Evolutionary conservation across 2,888 invertebrate species (phyloP), one percentile per base, ranked within the genome.

Genomic region (Cantharis flavilabris): DNA sequence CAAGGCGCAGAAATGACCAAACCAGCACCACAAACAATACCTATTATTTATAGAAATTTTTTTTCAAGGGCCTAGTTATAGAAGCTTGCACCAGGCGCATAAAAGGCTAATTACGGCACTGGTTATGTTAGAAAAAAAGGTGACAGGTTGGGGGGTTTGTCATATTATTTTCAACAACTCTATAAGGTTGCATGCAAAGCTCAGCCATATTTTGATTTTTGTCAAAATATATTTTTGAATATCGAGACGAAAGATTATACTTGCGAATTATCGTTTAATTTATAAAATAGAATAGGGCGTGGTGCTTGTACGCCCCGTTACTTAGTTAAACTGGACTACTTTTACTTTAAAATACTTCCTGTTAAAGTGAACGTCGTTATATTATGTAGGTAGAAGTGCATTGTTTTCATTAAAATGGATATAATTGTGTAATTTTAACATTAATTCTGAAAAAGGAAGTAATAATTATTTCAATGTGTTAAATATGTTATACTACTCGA

Each of bases 301-400:
- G 79, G 67, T 71, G 49, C n/a, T 67, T 67, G 23, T 23, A 11
- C 71, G 62, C 74, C 69, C 65, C 49, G 72, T 67, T 72, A 72
- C 64, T 72, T 77, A 62, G 49, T 76, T 79, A 80, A 81, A 81
- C 81, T 80, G 77, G 65, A 75, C 80, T 80, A 81, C 81, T 81
- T 81, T 81, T 81, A 81, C 81, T 30, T 13, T 62, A 71, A 26
- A 64, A 63, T 65, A 64, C 33, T 72, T 72, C 72, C 72, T 72
- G 23, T 9, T 26, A 23, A 67, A 18, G 65, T 26, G 18, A 67
- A 67, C 20, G 26, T 67, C 20, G 26, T 67, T 11, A 30, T 30
- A 30, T 67, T 26, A 67, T n/a, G 49, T n/a, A 49, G 49, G n/a
- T 49, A 49, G n/a, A 49, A n/a, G 7, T 49, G n/a, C 49, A 49